Conservation (phyloP, 2,113 vertebrate genomes). For the Albula glossodonta region DNA sequence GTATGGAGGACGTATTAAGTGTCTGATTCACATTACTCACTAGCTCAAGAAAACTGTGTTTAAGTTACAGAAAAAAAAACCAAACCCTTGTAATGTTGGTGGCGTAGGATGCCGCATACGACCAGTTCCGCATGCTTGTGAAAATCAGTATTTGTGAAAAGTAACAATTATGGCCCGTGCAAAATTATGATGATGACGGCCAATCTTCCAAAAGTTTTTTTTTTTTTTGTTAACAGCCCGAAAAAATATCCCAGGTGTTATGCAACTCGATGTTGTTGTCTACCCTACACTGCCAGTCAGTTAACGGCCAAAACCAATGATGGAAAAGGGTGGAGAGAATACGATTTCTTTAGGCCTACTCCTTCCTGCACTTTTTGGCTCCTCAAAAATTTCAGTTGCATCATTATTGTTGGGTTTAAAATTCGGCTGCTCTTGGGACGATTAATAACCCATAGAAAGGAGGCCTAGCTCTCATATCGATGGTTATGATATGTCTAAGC, state of each 20-base stretch:
- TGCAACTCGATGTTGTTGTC: neutral
- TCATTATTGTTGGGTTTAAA: too few species aligned
- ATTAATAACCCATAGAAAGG: too few species aligned
- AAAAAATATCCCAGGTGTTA: constrained; percentile 5
- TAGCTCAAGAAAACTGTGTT: too few species aligned
- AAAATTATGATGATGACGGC: neutral
- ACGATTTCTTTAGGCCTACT: neutral
- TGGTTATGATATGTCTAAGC: too few species aligned
- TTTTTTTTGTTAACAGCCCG: neutral
- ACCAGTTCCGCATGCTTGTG: too few species aligned
- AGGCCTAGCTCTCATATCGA: too few species aligned
- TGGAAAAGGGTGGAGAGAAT: neutral
- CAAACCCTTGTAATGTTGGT: too few species aligned
- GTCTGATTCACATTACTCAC: too few species aligned
- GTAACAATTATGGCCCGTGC: neutral
- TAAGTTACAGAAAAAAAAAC: too few species aligned
- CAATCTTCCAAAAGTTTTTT: neutral
- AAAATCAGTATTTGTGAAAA: neutral
- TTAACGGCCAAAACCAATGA: neutral
- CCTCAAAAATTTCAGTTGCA: neutral
- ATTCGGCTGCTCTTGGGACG: too few species aligned
- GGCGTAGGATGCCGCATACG: too few species aligned
- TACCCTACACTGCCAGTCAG: neutral
- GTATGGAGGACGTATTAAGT: too few species aligned
- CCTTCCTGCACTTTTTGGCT: neutral